Conservation (phyloP, 1,140 invertebrate genomes). For the roundworm (Caenorhabditis elegans) region WBcel235 BX284602.5:9958501-9959000, state of each 20-base stretch:
- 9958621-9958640: neutral
- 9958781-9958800: too few relatives aligned
- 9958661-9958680: constrained; percentile 27
- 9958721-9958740: constrained; percentile 54
- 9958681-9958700: constrained; percentile 1
- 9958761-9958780: too few relatives aligned
- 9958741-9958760: constrained; percentile 52
- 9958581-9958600: neutral
- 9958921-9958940: constrained; percentile 5
- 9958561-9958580: neutral
- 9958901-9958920: constrained; percentile 11
- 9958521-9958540: too few relatives aligned
- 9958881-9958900: neutral
- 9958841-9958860: too few relatives aligned
- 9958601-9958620: neutral
- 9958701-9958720: constrained; percentile 48
- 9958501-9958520: too few relatives aligned
- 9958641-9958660: neutral
- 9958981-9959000: neutral
- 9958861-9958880: neutral
- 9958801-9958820: too few relatives aligned
- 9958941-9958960: neutral
- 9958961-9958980: too few relatives aligned
- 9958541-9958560: too few relatives aligned
- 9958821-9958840: neutral